These are phyloP conservation scores for Phengaris alcon DNA, from an alignment of 2,888 invertebrate species.

Conservation along the genomic window DNA sequence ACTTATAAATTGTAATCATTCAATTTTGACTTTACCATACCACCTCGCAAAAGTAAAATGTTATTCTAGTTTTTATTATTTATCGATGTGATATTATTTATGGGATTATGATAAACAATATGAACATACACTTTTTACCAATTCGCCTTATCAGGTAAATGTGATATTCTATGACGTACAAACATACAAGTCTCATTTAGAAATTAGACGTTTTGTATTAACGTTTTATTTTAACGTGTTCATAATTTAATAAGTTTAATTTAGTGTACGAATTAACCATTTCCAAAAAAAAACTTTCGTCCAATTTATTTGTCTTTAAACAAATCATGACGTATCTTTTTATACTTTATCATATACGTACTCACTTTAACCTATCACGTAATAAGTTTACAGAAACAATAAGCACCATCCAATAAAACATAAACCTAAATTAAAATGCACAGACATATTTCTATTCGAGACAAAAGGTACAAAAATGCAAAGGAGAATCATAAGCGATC, in stretches of 20 bases:
- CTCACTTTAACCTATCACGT: no score
- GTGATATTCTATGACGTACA: slow-evolving; percentile 13
- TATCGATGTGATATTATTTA: slow-evolving; percentile 14
- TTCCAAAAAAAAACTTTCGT: no score
- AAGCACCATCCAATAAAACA: slow-evolving; percentile 33
- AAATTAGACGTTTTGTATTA: neutral
- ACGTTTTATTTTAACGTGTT: neutral
- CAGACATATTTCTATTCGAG: slow-evolving; percentile 63
- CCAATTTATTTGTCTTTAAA: no score
- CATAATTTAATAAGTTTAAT: neutral
- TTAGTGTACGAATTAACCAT: no score
- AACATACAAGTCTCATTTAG: slow-evolving; percentile 14
- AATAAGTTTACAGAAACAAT: neutral
- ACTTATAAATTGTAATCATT: no score
- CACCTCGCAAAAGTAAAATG: slow-evolving; percentile 37
- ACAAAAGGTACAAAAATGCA: slow-evolving; percentile 73
- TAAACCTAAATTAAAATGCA: slow-evolving; percentile 74
- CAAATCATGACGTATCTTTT: no score
- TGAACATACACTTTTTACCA: slow-evolving; percentile 38
- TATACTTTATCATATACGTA: no score
- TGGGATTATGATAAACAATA: slow-evolving; percentile 41
- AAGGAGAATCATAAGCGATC: slow-evolving; percentile 68
- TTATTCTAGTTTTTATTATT: slow-evolving; percentile 27
- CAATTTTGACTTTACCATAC: neutral
- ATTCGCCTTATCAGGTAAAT: slow-evolving; percentile 32